Percentiles rank a stretch among this genome's conserved stretches.
These are phyloP conservation scores for Drosophila obscura DNA, from an alignment of 1,140 invertebrate species.

Conservation along the genomic window DNA sequence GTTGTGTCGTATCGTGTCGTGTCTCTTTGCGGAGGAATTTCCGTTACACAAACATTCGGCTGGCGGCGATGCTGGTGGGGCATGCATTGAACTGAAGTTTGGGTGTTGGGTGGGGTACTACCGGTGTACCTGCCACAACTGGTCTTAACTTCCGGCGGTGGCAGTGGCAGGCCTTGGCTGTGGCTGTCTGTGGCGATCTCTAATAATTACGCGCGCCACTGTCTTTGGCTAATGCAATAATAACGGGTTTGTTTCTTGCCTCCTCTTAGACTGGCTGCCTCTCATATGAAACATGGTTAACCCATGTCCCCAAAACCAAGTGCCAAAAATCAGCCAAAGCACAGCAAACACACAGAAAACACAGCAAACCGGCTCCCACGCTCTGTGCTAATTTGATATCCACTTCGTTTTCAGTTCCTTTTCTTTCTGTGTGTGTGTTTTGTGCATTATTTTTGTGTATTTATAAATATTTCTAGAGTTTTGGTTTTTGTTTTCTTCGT, in stretches of 20 bases:
- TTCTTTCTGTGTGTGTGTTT: conserved; percentile 12
- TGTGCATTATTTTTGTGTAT: conserved; percentile 53
- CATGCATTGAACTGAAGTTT: conserved; percentile 3
- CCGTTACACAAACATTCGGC: conserved; percentile 52
- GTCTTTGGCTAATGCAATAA: conserved; percentile 52
- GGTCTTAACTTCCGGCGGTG: conserved; percentile 69
- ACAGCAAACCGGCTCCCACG: conserved; percentile 75
- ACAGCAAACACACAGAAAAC: conserved; percentile 8
- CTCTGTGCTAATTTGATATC: conserved; percentile 80
- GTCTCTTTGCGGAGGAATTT: conserved; percentile 45
- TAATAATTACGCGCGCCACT: conserved; percentile 66
- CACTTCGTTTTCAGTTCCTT: conserved; percentile 59
- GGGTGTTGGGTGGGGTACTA: conserved; percentile 14
- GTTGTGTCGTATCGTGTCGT: neutral
- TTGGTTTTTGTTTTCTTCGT: conserved; percentile 16
- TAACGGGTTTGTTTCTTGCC: conserved; percentile 57
- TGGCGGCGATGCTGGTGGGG: conserved; percentile 3
- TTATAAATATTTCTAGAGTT: conserved; percentile 71
- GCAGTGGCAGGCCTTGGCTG: conserved; percentile 58
- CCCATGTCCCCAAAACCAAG: conserved; percentile 30
- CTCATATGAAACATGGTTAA: conserved; percentile 49
- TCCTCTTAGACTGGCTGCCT: conserved; percentile 24
- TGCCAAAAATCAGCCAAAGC: conserved; percentile 19
- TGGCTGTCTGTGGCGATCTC: conserved; percentile 32
- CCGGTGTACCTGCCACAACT: conserved; percentile 54